Percentiles rank a stretch among this genome's conserved stretches.
These are phyloP conservation scores for Cynocephalus volans DNA, from an alignment of 2,113 vertebrate genomes.

Conservation along the genomic window DNA sequence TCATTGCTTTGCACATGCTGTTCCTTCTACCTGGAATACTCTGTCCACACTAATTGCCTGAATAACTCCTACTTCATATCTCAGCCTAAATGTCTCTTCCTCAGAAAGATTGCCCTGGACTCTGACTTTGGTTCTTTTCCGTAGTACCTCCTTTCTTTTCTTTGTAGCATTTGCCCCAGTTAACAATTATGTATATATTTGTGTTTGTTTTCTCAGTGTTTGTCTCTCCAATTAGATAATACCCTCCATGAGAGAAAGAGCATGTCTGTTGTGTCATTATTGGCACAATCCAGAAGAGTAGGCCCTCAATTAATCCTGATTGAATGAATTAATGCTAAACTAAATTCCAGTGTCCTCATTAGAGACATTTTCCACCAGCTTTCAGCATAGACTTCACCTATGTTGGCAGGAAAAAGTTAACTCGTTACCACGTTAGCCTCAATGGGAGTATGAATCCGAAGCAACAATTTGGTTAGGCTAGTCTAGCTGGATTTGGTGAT, in stretches of 20 bases:
- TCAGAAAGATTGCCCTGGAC: neutral
- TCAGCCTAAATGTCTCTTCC: neutral
- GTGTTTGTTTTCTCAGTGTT: neutral
- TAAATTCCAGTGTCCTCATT: neutral
- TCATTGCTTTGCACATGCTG: neutral
- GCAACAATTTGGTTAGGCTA: neutral
- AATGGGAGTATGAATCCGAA: neutral
- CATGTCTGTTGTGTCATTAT: neutral
- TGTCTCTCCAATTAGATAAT: neutral
- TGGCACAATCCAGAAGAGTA: neutral
- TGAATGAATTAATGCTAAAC: neutral
- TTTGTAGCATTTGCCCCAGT: neutral
- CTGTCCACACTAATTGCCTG: neutral
- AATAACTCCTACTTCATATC: neutral
- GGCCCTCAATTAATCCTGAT: neutral
- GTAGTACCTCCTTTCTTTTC: neutral
- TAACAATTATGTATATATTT: neutral
- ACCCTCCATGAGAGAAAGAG: neutral
- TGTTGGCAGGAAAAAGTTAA: neutral
- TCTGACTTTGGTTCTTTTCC: neutral
- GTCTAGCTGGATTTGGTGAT: neutral
- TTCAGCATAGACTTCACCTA: neutral
- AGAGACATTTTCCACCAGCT: neutral
- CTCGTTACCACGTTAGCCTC: neutral
- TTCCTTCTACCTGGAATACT: neutral